Percentiles rank a stretch among this genome's conserved stretches.
These are phyloP conservation scores for Garra rufa DNA, from an alignment of 2,113 vertebrate species.

Conservation along the genomic window DNA sequence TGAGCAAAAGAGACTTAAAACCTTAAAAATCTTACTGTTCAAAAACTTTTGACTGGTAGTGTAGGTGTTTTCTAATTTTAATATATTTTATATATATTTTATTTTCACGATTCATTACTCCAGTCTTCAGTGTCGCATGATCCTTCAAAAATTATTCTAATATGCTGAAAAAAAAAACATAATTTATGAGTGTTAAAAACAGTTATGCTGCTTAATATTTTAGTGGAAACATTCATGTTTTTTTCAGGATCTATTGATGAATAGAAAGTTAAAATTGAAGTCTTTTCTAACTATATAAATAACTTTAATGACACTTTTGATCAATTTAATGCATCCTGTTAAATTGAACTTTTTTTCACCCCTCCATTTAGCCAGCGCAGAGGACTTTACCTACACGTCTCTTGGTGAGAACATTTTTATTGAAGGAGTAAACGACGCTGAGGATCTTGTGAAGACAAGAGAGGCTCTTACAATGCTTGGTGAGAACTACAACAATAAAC, in stretches of 20 bases:
- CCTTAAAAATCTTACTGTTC: too few species aligned
- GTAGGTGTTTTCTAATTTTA: too few species aligned
- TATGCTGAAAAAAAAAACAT: neutral
- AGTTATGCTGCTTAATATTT: neutral
- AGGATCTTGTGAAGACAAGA: conserved; percentile 87
- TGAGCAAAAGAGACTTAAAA: too few species aligned
- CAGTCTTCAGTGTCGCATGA: neutral
- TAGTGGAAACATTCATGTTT: neutral
- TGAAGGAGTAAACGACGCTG: conserved; percentile 84
- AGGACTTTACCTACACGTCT: conserved; percentile 88
- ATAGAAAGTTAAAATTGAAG: neutral
- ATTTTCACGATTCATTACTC: neutral
- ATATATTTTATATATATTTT: neutral
- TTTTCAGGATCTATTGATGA: neutral
- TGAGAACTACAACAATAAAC: conserved; percentile 65
- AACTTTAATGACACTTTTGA: too few species aligned
- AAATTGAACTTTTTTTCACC: too few species aligned
- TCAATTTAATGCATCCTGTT: too few species aligned
- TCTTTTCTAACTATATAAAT: too few species aligned
- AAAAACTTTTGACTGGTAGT: too few species aligned
- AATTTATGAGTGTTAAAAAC: neutral
- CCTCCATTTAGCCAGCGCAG: conserved; percentile 73
- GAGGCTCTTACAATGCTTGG: conserved; percentile 88
- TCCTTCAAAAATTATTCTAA: neutral
- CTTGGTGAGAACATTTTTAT: conserved; percentile 86